Percentiles rank a stretch among this genome's conserved stretches.
Conservation (phyloP, 2,113 vertebrate species). For the Ophiodon elongatus region DNA sequence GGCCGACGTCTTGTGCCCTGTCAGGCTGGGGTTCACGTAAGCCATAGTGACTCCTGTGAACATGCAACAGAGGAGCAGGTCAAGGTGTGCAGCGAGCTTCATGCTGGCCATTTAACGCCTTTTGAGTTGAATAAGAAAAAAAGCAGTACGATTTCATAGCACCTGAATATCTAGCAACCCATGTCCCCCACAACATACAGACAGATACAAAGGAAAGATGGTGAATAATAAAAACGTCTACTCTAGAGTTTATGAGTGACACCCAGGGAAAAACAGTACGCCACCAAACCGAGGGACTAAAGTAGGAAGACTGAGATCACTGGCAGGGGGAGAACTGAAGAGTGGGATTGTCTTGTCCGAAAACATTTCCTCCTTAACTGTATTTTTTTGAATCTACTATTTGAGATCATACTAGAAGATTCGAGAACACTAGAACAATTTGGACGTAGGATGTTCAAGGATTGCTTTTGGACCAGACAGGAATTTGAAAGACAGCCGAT, state of each 20-base stretch:
- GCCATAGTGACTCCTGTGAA: conserved; percentile 91
- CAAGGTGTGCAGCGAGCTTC: background rate
- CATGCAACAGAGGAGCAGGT: conserved; percentile 40
- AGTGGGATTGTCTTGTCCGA: conserved; percentile 63
- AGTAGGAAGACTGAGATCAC: conserved; percentile 55
- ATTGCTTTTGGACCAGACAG: conserved; percentile 77
- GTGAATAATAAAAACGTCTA: conserved; percentile 16
- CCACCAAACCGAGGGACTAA: conserved; percentile 54
- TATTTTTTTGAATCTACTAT: conserved; percentile 9
- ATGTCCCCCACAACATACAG: conserved; percentile 30
- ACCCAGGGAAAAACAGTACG: conserved; percentile 39
- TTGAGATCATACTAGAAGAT: conserved; percentile 1
- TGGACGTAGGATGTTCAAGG: conserved; percentile 30
- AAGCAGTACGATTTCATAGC: conserved; percentile 5
- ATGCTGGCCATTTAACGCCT: background rate
- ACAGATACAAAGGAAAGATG: conserved; percentile 40
- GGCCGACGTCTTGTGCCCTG: conserved; percentile 90
- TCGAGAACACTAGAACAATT: background rate
- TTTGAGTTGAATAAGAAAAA: background rate
- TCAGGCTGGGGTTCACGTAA: conserved; percentile 92
- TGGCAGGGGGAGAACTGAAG: conserved; percentile 36
- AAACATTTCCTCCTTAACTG: conserved; percentile 63
- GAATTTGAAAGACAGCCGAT: conserved; percentile 74
- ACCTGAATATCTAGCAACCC: conserved; percentile 46
- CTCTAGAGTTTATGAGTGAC: conserved; percentile 33